Evolutionary conservation across 2,888 invertebrate species (phyloP).

Genomic region (Lottia gigantea): DNA sequence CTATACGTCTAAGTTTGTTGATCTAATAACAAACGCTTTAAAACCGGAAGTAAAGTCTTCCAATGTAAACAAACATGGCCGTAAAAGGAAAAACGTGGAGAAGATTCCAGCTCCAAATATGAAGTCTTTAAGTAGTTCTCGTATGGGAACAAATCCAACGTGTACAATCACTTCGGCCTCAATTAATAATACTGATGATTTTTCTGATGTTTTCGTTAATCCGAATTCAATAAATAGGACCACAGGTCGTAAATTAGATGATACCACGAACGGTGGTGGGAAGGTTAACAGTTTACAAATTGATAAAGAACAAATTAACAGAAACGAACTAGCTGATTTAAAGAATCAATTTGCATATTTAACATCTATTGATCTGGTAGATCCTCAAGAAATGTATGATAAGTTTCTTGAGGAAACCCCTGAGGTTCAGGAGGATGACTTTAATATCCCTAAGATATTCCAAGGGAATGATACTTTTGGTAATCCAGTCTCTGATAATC

Average conservation of each 20-base stretch:
- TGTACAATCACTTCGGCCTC: too few species aligned
- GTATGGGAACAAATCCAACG: too few species aligned
- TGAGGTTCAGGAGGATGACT: not conserved
- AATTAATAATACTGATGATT: too few species aligned
- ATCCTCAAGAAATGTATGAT: not conserved
- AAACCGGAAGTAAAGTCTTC: not conserved
- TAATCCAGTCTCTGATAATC: not conserved
- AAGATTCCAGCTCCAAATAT: not conserved
- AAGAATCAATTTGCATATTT: not conserved
- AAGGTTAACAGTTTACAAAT: too few species aligned
- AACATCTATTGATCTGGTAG: not conserved
- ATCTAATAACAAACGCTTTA: too few species aligned
- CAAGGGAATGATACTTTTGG: not conserved
- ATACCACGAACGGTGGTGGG: too few species aligned
- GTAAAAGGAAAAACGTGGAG: not conserved
- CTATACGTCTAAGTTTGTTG: too few species aligned
- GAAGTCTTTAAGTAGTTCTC: not conserved
- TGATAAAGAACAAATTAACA: not conserved
- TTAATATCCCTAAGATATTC: not conserved
- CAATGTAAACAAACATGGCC: not conserved
- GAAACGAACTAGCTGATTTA: not conserved
- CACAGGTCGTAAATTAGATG: too few species aligned
- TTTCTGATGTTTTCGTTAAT: too few species aligned
- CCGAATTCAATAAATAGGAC: too few species aligned
- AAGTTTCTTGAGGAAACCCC: not conserved